Percentiles rank a stretch among this genome's conserved stretches.
Evolutionary conservation across 1,140 invertebrate genomes (phyloP).

Genomic region (Portunus trituberculatus): DNA sequence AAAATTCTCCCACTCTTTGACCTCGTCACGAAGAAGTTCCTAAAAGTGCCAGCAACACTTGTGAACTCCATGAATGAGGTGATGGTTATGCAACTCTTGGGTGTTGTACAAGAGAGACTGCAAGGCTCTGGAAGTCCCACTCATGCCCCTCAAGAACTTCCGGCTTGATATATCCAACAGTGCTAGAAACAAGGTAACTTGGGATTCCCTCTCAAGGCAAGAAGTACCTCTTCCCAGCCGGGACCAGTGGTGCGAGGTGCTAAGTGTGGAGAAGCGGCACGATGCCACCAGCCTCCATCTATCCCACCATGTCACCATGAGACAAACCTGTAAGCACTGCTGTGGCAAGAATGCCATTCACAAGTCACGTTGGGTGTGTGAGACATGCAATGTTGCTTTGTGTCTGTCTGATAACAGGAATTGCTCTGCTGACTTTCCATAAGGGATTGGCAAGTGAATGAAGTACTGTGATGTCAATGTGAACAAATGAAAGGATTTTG

Average conservation of each 20-base stretch:
- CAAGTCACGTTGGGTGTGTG: constrained; percentile 1
- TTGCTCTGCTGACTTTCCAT: constrained; percentile 11
- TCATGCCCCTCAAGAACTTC: background rate
- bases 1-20: no score
- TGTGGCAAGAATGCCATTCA: background rate
- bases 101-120: constrained; percentile 55
- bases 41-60: no score
- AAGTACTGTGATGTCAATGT: background rate
- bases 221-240: background rate
- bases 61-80: no score
- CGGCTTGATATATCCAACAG: background rate
- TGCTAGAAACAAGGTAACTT: background rate
- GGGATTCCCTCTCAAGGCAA: background rate
- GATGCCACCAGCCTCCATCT: background rate
- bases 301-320: background rate
- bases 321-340: background rate
- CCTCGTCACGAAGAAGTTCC: no score
- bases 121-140: constrained; percentile 8
- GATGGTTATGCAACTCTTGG: constrained; percentile 36
- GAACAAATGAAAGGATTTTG: background rate
- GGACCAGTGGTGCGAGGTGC: background rate
- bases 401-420: background rate
- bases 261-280: background rate
- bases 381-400: background rate
- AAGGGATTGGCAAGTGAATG: background rate